Evolutionary conservation across 2,888 invertebrate genomes (phyloP), one percentile per base, ranked within the genome.

Genomic region (Gerosis bhagava): DNA sequence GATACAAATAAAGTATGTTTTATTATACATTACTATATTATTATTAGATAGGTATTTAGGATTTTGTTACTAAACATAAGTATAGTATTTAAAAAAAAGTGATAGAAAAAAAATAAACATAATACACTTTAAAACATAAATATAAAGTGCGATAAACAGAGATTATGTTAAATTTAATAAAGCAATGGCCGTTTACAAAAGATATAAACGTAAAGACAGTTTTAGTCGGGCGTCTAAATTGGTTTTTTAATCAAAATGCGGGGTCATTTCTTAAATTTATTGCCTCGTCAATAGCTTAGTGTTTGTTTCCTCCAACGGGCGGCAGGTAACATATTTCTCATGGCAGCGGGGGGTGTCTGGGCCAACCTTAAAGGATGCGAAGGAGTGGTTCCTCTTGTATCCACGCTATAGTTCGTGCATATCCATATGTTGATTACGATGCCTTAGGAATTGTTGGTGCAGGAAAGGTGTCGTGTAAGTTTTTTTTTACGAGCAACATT

Each of bases 291-390:
- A 77, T 77, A 70, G 63, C 63, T 76, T 75, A 70, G 77, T 79
- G 76, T 82, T 77, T 80, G 80, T 82, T 83, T 78, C 82, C 75
- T 73, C 69, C 65, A 68, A 60, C 55, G 69, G 63, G 59, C 67
- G 66, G 76, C 81, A 81, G 86, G 82, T 79, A 81, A 81, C 77
- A 78, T 82, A 76, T 79, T 67, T 77, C 73, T 70, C 53, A 53
- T 60, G 62, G 57, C 83, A 64, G 76, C 86, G 73, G 86, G 87
- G 77, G 83, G 83, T 75, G 77, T 71, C 78, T 73, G 75, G 65
- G 61, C 60, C 69, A 62, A 67, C 64, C 53, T 60, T 57, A 65
- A 69, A 70, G 62, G 70, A 73, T 68, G 69, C 68, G 56, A 67
- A 54, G 66, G 65, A 69, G 65, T 63, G 59, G 50, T 53, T 59